Percentiles rank a stretch among this genome's conserved stretches.
Conservation (phyloP, 2,888 invertebrate species). For the Drosophila parthenogenetica region DNA sequence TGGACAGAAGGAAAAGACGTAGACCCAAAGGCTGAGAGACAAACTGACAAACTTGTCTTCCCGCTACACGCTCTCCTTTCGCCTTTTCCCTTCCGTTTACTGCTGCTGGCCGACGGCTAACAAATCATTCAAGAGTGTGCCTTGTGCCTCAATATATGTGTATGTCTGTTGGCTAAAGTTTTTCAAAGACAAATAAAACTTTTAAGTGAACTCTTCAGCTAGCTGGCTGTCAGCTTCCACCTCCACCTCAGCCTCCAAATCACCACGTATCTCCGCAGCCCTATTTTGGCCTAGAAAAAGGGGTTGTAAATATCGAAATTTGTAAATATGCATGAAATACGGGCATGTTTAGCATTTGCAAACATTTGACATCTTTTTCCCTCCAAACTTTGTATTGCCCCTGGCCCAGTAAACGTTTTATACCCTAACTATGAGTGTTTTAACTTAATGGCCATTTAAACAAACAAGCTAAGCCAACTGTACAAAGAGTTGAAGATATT, state of each 20-base stretch:
- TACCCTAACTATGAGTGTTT: slow-evolving; percentile 6
- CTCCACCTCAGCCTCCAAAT: neutral
- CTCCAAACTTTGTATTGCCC: neutral
- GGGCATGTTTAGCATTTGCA: slow-evolving; percentile 79
- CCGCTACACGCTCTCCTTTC: neutral
- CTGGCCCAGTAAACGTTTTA: slow-evolving; percentile 5
- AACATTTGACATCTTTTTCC: slow-evolving; percentile 58
- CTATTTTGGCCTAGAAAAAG: slow-evolving; percentile 28
- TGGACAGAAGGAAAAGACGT: slow-evolving; percentile 1
- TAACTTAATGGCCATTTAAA: neutral
- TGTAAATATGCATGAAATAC: slow-evolving; percentile 79
- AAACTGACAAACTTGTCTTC: slow-evolving; percentile 33
- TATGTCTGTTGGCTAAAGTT: slow-evolving; percentile 60
- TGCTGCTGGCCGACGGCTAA: slow-evolving; percentile 24
- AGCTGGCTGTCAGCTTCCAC: slow-evolving; percentile 39
- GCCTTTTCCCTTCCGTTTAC: neutral
- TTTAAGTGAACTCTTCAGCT: slow-evolving; percentile 79
- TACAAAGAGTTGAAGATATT: too few species aligned
- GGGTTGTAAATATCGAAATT: slow-evolving; percentile 77
- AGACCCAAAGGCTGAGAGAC: slow-evolving; percentile 13
- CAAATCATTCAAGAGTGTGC: slow-evolving; percentile 67
- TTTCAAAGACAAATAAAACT: slow-evolving; percentile 80
- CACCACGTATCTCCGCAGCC: neutral
- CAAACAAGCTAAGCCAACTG: too few species aligned
- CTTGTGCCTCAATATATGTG: slow-evolving; percentile 32